Base-by-base conservation (phyloP, 1,140 invertebrate species). In the Popillia japonica region DNA sequence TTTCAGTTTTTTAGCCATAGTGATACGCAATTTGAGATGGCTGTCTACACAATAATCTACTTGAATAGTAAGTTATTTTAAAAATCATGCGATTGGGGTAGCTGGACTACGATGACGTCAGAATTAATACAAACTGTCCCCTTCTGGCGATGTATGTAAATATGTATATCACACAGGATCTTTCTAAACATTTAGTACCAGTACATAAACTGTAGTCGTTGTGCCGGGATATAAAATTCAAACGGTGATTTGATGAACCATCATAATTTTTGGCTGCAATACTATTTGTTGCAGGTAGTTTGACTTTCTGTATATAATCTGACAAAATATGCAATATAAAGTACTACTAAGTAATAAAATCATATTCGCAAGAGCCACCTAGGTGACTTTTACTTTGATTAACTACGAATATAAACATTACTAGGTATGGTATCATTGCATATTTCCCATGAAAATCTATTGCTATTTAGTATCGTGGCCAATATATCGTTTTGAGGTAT, bases 71-170 rank as follows among this genome's bases (percentile, higher is more conserved):
- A 27, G 9, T 68, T 8, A 23, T 27, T 27, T 27, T 22, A 27
- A 68, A 22, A 20, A 4, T 17, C 10, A 22, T 23, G 6, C 20
- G 61, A 8, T 68, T 27, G 22, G 61, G 61, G 61, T 34, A 27
- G 61, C 22, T 68, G 20, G 61, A 68, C 61, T 11, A 22, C 4
- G 22, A 27, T 68, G 61, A 68, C 61, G 61, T 68, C 61, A 68
- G 20, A 14, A 68, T 68, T 9, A 68, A 68, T 68, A 22, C 17
- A 68, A 23, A 68, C 22, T 22, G 22, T 68, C 61, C 61, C 61
- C 61, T 68, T 27, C 61, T 68, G 9, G 27, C 27, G 9, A 14
- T 10, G 61, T 10, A 27, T 14, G 23, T n/a, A n/a, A n/a, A n/a
- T n/a, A n/a, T n/a, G n/a, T n/a, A n/a, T n/a, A n/a, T 34, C 20